Base-by-base conservation (phyloP, 2,797 vertebrate species). In the Gallirallus australis region DNA sequence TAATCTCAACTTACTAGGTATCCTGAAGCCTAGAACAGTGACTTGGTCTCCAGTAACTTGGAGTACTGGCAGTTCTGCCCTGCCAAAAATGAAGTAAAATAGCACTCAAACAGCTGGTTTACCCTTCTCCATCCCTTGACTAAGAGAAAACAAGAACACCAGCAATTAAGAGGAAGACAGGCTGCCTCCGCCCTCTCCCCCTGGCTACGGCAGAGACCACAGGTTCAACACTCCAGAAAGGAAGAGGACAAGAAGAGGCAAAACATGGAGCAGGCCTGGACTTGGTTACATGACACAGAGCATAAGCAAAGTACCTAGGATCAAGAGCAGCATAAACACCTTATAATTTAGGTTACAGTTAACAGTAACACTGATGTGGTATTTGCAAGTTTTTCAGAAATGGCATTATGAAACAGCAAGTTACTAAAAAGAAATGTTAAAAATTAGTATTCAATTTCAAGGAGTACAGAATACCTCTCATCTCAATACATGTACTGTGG, bases 131-230 rank as follows among this genome's bases (percentile, higher is more conserved):
- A 84, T 66, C 27, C 48, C 66, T 39, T 40, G 47, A 73, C 66
- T 28, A 42, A 28, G 14, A 23, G 10, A 86, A 92, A 93, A 93
- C 35, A 84, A 86, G 88, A 93, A 76, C 54, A 95, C 37, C 10
- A 16, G 77, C 27, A 93, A 96, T 96, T 96, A 89, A 31, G 54
- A 86, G 57, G 69, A 91, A 78, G 73, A 28, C 63, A 30, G n/a
- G n/a, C 73, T 82, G 92, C 70, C 94, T 92, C 93, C 91, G 4
- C 93, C 96, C 94, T 86, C 30, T 69, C 63, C 63, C 76, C 61
- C 54, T 35, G 93, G 93, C 83, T 84, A 30, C 15, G 30, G 66
- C 73, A 72, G 52, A 63, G 8, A 76, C 83, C 86, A 72, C 73
- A 93, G 53, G 28, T 30, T 28, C 17, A 27, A 24, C 27, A 7